These are phyloP conservation scores for Butorides virescens DNA, from an alignment of 2,113 vertebrate species.

Conservation along the genomic window DNA sequence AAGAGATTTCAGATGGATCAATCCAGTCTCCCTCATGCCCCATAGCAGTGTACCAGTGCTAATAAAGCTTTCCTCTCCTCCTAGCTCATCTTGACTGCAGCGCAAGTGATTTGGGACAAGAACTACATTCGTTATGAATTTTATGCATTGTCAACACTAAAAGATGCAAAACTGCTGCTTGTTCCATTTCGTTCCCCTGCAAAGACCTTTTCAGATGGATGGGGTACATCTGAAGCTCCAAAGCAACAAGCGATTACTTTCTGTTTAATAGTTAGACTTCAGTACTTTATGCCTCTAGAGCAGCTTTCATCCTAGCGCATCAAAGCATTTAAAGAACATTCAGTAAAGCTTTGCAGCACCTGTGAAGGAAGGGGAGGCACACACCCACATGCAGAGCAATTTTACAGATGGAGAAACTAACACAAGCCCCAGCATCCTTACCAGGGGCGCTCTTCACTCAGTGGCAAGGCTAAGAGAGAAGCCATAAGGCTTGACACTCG, in stretches of 20 bases:
- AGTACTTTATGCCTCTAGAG: background rate
- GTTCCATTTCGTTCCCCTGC: background rate
- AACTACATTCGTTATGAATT: background rate
- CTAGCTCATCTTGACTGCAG: background rate
- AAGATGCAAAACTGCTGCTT: background rate
- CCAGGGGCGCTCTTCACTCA: background rate
- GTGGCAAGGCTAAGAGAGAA: background rate
- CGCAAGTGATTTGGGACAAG: background rate
- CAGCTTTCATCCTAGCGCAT: background rate
- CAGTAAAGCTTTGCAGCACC: background rate
- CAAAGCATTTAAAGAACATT: background rate
- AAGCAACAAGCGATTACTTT: background rate
- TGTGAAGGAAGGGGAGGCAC: constrained; percentile 10
- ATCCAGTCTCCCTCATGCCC: background rate
- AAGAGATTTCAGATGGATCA: constrained; percentile 19
- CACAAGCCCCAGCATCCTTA: background rate
- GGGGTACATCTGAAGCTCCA: background rate
- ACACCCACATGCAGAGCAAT: background rate
- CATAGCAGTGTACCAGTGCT: background rate
- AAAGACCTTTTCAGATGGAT: background rate
- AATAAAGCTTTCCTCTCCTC: background rate
- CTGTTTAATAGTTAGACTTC: background rate
- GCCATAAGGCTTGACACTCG: background rate
- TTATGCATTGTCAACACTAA: background rate
- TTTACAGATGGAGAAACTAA: background rate